These are phyloP conservation scores for Triplophysa siluroides DNA, from an alignment of 2,113 vertebrate species.

Conservation along the genomic window DNA sequence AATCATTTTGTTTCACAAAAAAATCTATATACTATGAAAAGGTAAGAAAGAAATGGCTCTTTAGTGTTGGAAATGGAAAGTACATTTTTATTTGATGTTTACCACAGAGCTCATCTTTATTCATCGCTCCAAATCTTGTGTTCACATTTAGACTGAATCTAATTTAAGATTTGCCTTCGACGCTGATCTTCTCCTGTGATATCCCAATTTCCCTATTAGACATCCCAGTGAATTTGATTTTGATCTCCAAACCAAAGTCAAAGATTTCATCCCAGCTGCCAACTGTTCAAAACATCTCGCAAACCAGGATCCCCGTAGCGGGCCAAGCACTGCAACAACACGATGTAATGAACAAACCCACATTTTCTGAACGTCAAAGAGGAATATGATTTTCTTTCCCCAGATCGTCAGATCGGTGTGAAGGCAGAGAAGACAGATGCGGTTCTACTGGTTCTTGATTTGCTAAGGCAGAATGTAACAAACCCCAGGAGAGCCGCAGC, in stretches of 20 bases:
- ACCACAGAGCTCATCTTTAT: no score
- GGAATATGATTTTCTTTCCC: slow-evolving; percentile 18
- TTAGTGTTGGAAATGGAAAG: no score
- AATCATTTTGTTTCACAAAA: no score
- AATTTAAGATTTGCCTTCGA: not conserved
- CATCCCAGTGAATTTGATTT: slow-evolving; percentile 10
- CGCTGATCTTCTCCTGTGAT: not conserved
- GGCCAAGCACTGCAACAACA: not conserved
- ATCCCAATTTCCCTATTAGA: slow-evolving; percentile 25
- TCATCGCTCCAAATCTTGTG: not conserved
- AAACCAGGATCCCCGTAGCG: not conserved
- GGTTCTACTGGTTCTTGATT: slow-evolving; percentile 77
- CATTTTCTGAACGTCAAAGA: slow-evolving; percentile 15
- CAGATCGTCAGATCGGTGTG: slow-evolving; percentile 84
- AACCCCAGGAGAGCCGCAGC: slow-evolving; percentile 75
- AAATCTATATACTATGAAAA: no score
- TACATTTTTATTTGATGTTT: no score
- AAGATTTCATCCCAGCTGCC: slow-evolving; percentile 22
- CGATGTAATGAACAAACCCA: not conserved
- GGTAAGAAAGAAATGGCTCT: no score
- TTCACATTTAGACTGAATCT: not conserved
- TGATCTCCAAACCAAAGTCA: slow-evolving; percentile 30
- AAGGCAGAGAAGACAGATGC: slow-evolving; percentile 85
- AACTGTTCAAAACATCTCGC: not conserved
- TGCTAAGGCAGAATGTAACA: slow-evolving; percentile 77